Conservation (phyloP, 2,888 invertebrate genomes). For the Amphimallon solstitiale region DNA sequence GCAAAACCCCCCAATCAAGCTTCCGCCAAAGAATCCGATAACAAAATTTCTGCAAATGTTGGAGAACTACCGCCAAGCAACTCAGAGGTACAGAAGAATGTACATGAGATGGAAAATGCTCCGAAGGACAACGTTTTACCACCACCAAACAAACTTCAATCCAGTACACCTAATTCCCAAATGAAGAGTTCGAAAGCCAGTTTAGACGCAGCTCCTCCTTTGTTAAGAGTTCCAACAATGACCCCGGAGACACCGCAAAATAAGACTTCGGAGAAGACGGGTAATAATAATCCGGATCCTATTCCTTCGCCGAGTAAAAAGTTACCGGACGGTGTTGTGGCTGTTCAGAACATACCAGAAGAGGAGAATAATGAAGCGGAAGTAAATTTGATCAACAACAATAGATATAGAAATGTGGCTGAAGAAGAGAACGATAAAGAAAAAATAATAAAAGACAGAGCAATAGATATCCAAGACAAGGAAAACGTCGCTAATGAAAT, state of each 20-base stretch:
- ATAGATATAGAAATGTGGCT: conserved; percentile 38
- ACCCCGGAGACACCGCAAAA: conserved; percentile 54
- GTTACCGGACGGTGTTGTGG: conserved; percentile 53
- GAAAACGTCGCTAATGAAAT: conserved; percentile 60
- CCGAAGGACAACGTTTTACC: conserved; percentile 42
- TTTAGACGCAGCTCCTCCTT: conserved; percentile 54
- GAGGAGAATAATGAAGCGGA: conserved; percentile 41
- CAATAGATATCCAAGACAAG: conserved; percentile 47
- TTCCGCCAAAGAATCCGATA: conserved; percentile 8
- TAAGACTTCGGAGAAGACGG: conserved; percentile 36
- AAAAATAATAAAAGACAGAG: conserved; percentile 42
- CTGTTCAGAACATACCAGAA: conserved; percentile 53
- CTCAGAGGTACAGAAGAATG: conserved; percentile 15
- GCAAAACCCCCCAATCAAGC: conserved; percentile 20
- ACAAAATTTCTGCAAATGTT: conserved; percentile 34
- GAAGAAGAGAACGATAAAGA: conserved; percentile 58
- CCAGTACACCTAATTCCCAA: conserved; percentile 38
- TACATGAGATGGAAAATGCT: conserved; percentile 29
- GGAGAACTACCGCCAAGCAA: conserved; percentile 43
- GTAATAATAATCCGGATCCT: conserved; percentile 38
- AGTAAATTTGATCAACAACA: conserved; percentile 32
- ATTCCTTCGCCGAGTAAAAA: conserved; percentile 42
- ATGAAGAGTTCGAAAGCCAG: conserved; percentile 52
- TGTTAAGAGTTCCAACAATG: conserved; percentile 54
- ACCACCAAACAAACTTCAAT: conserved; percentile 44